These are phyloP conservation scores for Morone saxatilis DNA, from an alignment of 2,113 vertebrate genomes.

Conservation along the genomic window DNA sequence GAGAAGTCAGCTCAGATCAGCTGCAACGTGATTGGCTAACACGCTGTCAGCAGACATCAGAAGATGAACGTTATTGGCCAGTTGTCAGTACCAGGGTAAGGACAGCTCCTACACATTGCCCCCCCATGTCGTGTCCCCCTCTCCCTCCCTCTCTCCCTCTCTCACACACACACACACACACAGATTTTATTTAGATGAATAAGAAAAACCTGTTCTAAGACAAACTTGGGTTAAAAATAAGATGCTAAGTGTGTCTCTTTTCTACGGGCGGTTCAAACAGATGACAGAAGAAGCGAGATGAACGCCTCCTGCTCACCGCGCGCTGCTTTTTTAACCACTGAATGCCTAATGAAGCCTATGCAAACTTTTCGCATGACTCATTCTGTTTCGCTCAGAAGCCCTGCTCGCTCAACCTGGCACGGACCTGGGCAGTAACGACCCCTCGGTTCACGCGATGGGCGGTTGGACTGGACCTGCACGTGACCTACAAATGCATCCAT, in stretches of 20 bases:
- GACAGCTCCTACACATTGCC: constrained; percentile 72
- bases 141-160: background rate
- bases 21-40: constrained; percentile 88
- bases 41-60: constrained; percentile 97
- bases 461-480: constrained; percentile 10
- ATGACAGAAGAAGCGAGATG: background rate
- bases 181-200: constrained; percentile 7
- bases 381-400: constrained; percentile 39
- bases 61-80: constrained; percentile 91
- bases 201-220: background rate
- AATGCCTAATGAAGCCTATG: constrained; percentile 49
- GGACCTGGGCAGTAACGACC: constrained; percentile 25
- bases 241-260: background rate
- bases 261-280: background rate
- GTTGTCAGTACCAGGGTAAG: constrained; percentile 75
- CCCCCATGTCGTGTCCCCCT: constrained; percentile 33
- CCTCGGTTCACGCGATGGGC: background rate
- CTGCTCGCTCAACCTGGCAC: constrained; percentile 36
- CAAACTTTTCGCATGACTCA: constrained; percentile 53
- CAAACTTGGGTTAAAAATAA: background rate
- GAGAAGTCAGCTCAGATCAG: constrained; percentile 86
- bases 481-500: constrained; percentile 30
- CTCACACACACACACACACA: background rate
- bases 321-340: background rate
- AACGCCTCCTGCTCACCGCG: constrained; percentile 17